These are phyloP conservation scores for Ophiodon elongatus DNA, from an alignment of 2,113 vertebrate species.

Conservation along the genomic window DNA sequence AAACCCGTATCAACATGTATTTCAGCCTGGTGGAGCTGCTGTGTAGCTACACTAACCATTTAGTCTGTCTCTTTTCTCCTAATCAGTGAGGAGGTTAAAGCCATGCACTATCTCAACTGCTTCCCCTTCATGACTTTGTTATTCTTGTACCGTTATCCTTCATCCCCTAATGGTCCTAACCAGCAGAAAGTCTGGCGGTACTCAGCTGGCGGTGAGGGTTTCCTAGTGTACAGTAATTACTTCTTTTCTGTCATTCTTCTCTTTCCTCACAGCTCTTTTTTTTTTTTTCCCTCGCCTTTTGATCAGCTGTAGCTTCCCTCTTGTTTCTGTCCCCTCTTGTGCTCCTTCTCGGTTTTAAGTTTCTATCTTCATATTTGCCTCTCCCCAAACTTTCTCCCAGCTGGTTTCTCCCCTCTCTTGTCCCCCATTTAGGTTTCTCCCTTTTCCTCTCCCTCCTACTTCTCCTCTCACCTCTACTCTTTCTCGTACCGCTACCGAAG, in stretches of 20 bases:
- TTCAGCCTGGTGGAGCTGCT: background rate
- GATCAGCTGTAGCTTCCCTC: background rate
- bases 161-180: constrained; percentile 13
- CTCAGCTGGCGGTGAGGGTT: constrained; percentile 11
- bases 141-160: constrained; percentile 27
- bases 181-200: constrained; percentile 2
- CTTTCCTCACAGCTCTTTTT: constrained; percentile 8
- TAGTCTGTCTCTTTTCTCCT: constrained; percentile 26
- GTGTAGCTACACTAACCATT: constrained; percentile 28
- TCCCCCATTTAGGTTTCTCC: background rate
- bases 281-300: background rate
- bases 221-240: background rate
- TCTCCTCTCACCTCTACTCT: constrained; percentile 1
- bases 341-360: constrained; percentile 31
- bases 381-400: constrained; percentile 25
- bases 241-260: constrained; percentile 23
- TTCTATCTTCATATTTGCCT: constrained; percentile 15
- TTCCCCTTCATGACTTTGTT: constrained; percentile 18
- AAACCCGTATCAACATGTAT: background rate
- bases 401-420: background rate
- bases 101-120: constrained; percentile 1
- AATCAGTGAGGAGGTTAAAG: constrained; percentile 28
- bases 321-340: constrained; percentile 1
- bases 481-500: background rate
- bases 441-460: background rate